Conservation (phyloP, 2,113 vertebrate species). For the Pardalotus punctatus region DNA sequence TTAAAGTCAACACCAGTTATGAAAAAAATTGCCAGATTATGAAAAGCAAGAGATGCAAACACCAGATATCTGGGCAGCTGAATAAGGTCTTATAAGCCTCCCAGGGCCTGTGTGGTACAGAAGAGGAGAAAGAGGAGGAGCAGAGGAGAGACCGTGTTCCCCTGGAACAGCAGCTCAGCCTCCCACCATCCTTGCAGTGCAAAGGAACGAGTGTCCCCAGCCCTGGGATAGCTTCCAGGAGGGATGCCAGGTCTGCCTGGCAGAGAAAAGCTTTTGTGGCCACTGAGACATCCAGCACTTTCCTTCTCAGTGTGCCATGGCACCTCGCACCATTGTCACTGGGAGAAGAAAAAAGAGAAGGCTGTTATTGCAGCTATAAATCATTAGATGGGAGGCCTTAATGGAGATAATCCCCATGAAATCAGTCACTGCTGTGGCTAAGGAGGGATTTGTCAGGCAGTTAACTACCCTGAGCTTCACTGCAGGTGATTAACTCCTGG, state of each 20-base stretch:
- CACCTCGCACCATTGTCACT: not conserved
- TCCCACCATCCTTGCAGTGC: not conserved
- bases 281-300: not conserved
- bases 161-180: not conserved
- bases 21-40: not conserved
- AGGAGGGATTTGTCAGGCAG: constrained; percentile 60
- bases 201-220: not conserved
- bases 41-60: constrained; percentile 41
- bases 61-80: constrained; percentile 16
- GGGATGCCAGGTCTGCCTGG: not conserved
- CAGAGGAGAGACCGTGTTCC: not conserved
- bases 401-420: constrained; percentile 59
- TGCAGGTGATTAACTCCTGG: constrained; percentile 51
- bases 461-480: constrained; percentile 45
- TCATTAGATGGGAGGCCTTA: constrained; percentile 35
- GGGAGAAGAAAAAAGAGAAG: not conserved
- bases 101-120: not conserved
- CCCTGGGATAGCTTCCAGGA: not conserved
- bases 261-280: not conserved
- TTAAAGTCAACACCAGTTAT: constrained; percentile 54
- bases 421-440: constrained; percentile 38
- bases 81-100: not conserved
- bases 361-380: constrained; percentile 36
- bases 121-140: not conserved
- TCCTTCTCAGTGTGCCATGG: not conserved